A percentile compares a stretch with the other conserved stretches of the same genome.
These are phyloP conservation scores for Pycnonotus jocosus DNA, from an alignment of 2,113 vertebrate species.

Conservation along the genomic window DNA sequence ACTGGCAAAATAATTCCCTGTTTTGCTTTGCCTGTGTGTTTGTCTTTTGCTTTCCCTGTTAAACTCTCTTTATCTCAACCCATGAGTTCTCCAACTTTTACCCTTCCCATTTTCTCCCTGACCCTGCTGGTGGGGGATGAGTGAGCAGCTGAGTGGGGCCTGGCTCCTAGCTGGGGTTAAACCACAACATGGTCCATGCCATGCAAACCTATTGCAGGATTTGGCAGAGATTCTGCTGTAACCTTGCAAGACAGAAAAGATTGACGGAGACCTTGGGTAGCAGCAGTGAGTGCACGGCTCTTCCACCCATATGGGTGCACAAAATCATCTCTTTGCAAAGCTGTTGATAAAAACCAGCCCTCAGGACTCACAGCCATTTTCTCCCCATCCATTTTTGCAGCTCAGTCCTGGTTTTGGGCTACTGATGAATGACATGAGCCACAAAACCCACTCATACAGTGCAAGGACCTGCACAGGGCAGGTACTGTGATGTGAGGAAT, in stretches of 20 bases:
- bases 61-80: background rate
- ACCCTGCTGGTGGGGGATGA: background rate
- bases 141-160: rapidly evolving
- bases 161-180: background rate
- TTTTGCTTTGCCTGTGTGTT: background rate
- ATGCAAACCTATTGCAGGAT: background rate
- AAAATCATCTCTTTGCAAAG: background rate
- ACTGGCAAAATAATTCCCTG: background rate
- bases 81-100: rapidly evolving
- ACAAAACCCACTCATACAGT: rapidly evolving
- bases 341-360: background rate
- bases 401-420: background rate
- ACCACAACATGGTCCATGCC: background rate
- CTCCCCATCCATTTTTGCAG: background rate
- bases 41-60: background rate
- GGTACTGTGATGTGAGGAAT: background rate
- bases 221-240: background rate
- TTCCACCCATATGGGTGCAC: rapidly evolving
- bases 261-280: background rate
- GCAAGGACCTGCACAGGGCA: background rate
- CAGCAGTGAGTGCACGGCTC: background rate
- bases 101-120: background rate
- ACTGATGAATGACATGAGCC: background rate
- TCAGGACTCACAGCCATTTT: background rate
- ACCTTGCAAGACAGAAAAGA: background rate